These are phyloP conservation scores for Kudoa iwatai DNA, from an alignment of 30 jellyfish, hydroid and myxozoan species.

Conservation along the genomic window DNA sequence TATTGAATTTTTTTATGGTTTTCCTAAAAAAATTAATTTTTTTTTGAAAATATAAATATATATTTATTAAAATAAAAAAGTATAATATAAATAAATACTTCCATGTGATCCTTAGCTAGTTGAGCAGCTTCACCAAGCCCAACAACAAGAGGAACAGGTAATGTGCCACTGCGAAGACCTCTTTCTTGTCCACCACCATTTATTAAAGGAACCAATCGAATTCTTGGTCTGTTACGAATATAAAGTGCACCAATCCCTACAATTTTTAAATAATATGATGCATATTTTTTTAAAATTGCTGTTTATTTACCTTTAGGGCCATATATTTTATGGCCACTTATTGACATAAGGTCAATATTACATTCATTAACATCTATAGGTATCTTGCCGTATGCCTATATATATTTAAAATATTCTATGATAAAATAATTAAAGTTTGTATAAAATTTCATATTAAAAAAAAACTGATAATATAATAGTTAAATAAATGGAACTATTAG, in stretches of 20 bases:
- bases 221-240: slow-evolving; percentile 74
- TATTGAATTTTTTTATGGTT: slow-evolving; percentile 11
- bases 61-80: slow-evolving; percentile 48
- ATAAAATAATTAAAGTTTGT: no score
- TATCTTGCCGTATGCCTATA: slow-evolving; percentile 79
- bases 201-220: slow-evolving; percentile 70
- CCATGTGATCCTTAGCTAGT: slow-evolving; percentile 40
- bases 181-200: slow-evolving; percentile 99
- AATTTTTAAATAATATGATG: no score
- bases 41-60: no score
- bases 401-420: no score
- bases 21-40: no score
- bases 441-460: no score
- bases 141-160: slow-evolving; percentile 70
- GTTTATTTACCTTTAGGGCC: slow-evolving; percentile 99
- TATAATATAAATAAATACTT: slow-evolving; percentile 4
- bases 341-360: slow-evolving; percentile 64
- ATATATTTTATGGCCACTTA: slow-evolving; percentile 76
- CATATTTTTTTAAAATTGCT: no score
- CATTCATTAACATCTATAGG: slow-evolving; percentile 40
- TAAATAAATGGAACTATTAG: no score
- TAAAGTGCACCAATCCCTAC: slow-evolving; percentile 81
- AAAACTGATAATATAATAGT: no score
- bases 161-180: slow-evolving; percentile 89
- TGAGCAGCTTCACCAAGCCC: slow-evolving; percentile 78